phyloP scores from a whole-genome alignment of 2,113 vertebrate genomes.

The Oriolus oriolus region DNA sequence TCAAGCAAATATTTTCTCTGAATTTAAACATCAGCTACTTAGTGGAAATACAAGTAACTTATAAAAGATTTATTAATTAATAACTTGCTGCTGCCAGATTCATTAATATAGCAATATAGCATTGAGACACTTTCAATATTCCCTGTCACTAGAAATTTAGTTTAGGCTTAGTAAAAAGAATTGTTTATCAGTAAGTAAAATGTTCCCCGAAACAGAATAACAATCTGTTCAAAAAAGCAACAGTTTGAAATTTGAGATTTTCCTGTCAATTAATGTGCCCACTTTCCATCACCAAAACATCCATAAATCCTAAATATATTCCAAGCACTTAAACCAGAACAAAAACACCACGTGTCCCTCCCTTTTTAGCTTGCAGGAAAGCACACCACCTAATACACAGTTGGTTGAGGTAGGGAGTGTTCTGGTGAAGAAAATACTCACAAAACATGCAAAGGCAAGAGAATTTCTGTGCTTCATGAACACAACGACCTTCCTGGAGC shows the following conservation, averaged over 20 bases:
- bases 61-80: neutral
- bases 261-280: neutral
- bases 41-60: neutral
- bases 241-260: neutral
- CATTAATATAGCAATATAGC: neutral
- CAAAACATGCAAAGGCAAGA: neutral
- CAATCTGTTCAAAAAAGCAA: neutral
- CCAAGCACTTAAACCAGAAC: neutral
- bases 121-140: neutral
- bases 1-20: slow-evolving; percentile 55
- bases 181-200: neutral
- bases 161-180: neutral
- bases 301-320: neutral
- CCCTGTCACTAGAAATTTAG: neutral
- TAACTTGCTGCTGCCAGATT: neutral
- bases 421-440: neutral
- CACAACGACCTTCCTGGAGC: neutral
- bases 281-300: neutral
- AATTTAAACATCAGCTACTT: neutral
- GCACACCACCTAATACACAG: neutral
- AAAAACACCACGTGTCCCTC: neutral
- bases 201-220: neutral
- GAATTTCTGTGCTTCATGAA: neutral
- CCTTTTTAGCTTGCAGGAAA: neutral
- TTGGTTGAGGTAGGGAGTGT: neutral